phyloP scores from a whole-genome alignment of 2,888 invertebrate species.

The Acanthococcus lagerstroemiae region DNA sequence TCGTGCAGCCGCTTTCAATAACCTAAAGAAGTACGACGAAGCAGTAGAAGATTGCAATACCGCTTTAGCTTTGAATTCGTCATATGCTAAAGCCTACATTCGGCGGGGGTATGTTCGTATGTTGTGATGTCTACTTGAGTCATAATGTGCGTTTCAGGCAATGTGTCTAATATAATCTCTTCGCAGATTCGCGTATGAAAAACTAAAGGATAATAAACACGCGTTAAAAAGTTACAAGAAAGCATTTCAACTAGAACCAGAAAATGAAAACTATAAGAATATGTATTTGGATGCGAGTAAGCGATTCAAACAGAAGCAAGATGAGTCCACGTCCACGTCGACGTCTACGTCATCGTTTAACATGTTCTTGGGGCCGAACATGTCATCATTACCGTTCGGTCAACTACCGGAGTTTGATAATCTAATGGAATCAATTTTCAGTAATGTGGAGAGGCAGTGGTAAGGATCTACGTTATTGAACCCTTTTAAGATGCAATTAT shows the following conservation, averaged over 20 bases:
- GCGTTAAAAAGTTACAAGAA: slow-evolving; percentile 78
- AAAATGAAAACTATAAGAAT: slow-evolving; percentile 38
- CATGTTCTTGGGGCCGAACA: slow-evolving; percentile 14
- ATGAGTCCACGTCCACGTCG: slow-evolving; percentile 16
- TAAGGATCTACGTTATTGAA: background rate
- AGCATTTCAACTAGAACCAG: slow-evolving; percentile 83
- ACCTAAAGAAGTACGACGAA: slow-evolving; percentile 68
- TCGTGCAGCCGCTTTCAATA: slow-evolving; percentile 89
- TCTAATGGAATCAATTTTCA: slow-evolving; percentile 17
- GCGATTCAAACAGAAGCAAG: slow-evolving; percentile 10
- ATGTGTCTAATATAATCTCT: background rate
- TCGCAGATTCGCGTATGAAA: slow-evolving; percentile 64
- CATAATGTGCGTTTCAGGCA: background rate
- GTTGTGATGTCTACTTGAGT: background rate
- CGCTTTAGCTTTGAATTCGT: slow-evolving; percentile 78
- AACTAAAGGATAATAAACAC: slow-evolving; percentile 68
- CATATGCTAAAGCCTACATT: slow-evolving; percentile 91
- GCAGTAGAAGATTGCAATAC: slow-evolving; percentile 85
- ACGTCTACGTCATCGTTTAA: slow-evolving; percentile 9
- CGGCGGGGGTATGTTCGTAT: slow-evolving; percentile 57
- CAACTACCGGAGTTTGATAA: slow-evolving; percentile 22
- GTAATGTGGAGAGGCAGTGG: slow-evolving; percentile 17
- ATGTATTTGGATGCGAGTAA: slow-evolving; percentile 20
- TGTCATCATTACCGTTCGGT: slow-evolving; percentile 15
- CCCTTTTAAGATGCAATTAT: too few species aligned